phyloP scores from a whole-genome alignment of 2,113 vertebrate genomes.

The Phylloscopus whistleri region DNA sequence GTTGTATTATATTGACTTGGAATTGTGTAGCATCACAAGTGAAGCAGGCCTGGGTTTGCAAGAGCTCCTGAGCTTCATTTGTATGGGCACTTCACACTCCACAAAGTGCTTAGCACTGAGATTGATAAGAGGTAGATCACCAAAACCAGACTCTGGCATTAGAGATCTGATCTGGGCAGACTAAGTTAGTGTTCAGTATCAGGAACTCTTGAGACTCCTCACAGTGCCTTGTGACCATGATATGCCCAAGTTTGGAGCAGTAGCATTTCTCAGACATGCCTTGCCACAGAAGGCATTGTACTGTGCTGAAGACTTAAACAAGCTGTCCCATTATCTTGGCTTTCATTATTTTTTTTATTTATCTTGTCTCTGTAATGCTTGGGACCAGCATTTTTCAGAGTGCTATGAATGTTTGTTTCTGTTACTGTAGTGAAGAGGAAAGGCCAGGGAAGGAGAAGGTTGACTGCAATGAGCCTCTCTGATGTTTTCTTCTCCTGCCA shows the following conservation, averaged over 20 bases:
- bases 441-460: background rate
- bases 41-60: background rate
- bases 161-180: background rate
- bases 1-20: background rate
- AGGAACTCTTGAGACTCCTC: background rate
- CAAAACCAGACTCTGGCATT: background rate
- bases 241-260: background rate
- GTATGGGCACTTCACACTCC: background rate
- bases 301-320: fast-evolving
- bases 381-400: fast-evolving
- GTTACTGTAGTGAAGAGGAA: background rate
- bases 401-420: background rate
- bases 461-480: background rate
- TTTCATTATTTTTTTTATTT: background rate
- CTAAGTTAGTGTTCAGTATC: background rate
- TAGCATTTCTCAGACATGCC: background rate
- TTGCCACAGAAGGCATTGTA: background rate
- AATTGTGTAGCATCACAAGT: background rate
- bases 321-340: background rate
- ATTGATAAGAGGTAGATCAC: background rate
- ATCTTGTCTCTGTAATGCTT: background rate
- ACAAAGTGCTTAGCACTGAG: background rate
- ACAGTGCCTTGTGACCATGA: background rate
- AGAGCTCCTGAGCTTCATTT: background rate
- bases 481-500: background rate